Conservation (phyloP, 2,113 vertebrate species). For the Onychostoma macrolepis region DNA sequence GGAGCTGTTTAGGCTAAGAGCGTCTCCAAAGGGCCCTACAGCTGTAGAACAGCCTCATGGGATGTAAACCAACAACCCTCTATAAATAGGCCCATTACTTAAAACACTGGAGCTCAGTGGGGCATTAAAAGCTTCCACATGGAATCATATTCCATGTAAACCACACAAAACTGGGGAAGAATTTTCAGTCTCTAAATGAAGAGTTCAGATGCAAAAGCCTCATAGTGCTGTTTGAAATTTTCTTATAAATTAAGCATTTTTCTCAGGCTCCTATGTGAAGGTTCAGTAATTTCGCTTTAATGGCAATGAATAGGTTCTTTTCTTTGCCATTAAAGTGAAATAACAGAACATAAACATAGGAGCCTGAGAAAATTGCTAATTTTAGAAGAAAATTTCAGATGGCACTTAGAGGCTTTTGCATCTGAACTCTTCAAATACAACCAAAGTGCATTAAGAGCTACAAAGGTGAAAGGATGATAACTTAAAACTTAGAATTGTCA, state of each 20-base stretch:
- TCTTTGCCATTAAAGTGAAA: too few species aligned
- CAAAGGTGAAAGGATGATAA: not conserved
- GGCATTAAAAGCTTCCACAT: not conserved
- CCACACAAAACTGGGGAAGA: not conserved
- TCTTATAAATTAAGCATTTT: too few species aligned
- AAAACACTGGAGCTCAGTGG: slow-evolving; percentile 3
- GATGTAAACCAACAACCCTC: slow-evolving; percentile 12
- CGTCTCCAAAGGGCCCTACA: slow-evolving; percentile 21
- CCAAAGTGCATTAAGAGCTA: not conserved
- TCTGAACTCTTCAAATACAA: too few species aligned
- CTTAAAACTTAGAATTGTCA: not conserved
- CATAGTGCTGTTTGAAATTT: too few species aligned
- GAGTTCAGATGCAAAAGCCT: too few species aligned
- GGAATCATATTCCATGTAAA: not conserved
- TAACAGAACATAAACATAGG: too few species aligned
- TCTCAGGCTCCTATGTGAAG: too few species aligned
- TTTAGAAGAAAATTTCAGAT: too few species aligned
- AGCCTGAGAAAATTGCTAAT: too few species aligned
- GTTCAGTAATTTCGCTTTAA: too few species aligned
- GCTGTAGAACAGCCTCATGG: slow-evolving; percentile 12
- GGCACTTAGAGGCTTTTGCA: too few species aligned
- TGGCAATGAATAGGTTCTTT: too few species aligned
- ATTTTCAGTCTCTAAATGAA: not conserved
- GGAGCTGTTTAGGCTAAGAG: slow-evolving; percentile 10
- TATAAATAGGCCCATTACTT: slow-evolving; percentile 21